A percentile compares a stretch with the other conserved stretches of the same genome.
phyloP scores from a whole-genome alignment of 2,113 vertebrate species.

The Emydura subglobosa region DNA sequence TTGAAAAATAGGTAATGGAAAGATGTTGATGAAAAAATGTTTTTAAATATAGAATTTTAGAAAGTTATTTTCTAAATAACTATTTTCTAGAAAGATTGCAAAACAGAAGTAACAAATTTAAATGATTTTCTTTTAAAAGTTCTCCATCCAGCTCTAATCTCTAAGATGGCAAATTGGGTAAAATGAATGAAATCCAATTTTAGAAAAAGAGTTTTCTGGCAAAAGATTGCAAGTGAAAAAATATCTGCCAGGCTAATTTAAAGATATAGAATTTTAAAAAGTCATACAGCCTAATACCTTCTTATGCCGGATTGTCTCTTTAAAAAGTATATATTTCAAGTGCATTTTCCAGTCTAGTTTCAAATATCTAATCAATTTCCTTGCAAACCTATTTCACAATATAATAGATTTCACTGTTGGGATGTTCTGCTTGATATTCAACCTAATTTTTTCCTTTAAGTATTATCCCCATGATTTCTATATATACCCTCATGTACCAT shows the following conservation, averaged over 20 bases:
- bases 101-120: not conserved
- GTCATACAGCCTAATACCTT: not conserved
- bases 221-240: not conserved
- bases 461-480: not conserved
- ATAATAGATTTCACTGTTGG: not conserved
- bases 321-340: not conserved
- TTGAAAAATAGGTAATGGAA: not conserved
- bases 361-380: not conserved
- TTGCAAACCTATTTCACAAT: not conserved
- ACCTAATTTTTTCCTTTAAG: not conserved
- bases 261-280: not conserved
- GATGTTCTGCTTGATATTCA: not conserved
- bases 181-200: not conserved
- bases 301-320: not conserved
- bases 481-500: not conserved
- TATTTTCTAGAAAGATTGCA: not conserved
- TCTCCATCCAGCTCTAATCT: not conserved
- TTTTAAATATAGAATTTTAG: not conserved
- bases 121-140: not conserved
- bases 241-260: not conserved
- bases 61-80: not conserved
- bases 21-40: not conserved
- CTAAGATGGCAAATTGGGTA: not conserved
- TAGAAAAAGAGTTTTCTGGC: not conserved
- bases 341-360: not conserved